Evolutionary conservation across 2,797 vertebrate species (phyloP), one percentile per base, ranked within the genome.

Genomic region (Megalops cyprinoides): DNA sequence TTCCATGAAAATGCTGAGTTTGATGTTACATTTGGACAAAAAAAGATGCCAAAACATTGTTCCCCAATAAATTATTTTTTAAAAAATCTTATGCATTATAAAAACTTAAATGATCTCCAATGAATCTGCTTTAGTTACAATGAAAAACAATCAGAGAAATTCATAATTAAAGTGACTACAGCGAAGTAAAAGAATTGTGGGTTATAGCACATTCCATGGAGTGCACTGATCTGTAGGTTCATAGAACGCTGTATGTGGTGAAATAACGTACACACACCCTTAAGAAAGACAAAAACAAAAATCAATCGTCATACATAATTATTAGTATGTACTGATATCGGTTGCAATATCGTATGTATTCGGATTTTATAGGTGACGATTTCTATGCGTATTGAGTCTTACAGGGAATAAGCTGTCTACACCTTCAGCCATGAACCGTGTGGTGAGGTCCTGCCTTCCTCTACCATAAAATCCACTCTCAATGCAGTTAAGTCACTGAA

Each of bases 211-310:
- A 71, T 42, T 71, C 37, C 67, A 71, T 71, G 42, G 67, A 39
- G 62, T 34, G 25, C 39, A 56, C 28, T 7, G 25, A 25, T 73
- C 20, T 39, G 23, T 42, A 48, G 20, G 71, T 25, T 44, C 73
- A 49, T 18, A 10, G 46, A 48, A 74, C n/a, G 15, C 6, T 44
- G 5, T 71, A 42, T 71, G 62, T 20, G 44, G 20, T 23, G n/a
- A 42, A n/a, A 42, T n/a, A 3, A 71, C n/a, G 6, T 71, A 6
- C 37, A 42, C 10, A 14, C 37, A 71, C 39, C 39, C 20, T 20
- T 69, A 39, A 49, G 82, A 85, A n/a, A 58, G 78, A 80, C 81
- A 37, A 74, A 75, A 88, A 84, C 62, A 82, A 37, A 75, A 80
- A 39, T 79, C 39, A 81, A 84, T 62, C 10, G 77, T 77, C 83